Evolutionary conservation across 1,140 invertebrate genomes (phyloP), one percentile per base, ranked within the genome.

Genomic region (Zophobas morio): DNA sequence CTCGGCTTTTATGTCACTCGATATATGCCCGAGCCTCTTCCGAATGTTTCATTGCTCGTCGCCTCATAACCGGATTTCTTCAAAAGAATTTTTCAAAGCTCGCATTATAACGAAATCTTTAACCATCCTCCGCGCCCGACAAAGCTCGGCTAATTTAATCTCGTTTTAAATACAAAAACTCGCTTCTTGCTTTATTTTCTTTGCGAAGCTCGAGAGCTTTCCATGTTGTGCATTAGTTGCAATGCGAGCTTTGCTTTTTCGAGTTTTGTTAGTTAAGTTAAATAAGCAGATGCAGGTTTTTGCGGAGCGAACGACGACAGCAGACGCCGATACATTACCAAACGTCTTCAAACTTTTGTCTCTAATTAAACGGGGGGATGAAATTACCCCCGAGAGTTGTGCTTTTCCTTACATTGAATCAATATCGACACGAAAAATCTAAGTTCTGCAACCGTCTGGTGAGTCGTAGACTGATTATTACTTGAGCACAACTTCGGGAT

Each of bases 41-140:
- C 20, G 20, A 20, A 20, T 20, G 20, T 20, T 20, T 20, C 20
- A 20, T 20, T 20, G 20, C 54, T 39, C 42, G 60, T 66, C 60
- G 42, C 42, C 60, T 66, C 60, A 4, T 60, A 66, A 42, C 60
- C 60, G 39, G 60, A 66, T 66, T 66, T 66, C 54, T 3, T 46
- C 42, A 46, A 46, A 3, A 8, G 42, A 46, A 46, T 4, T 46
- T 46, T 46, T 46, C 42, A 46, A 3, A 46, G 42, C 42, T 4
- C 20, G 20, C 20, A 20, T 20, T 20, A 20, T 20, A 20, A 20
- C 20, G 20, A 20, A 20, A 20, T 20, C 20, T 20, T 20, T 20
- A 20, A 20, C 20, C 20, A 20, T 20, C 20, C 20, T 20, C 20
- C 20, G 20, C 20, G 20, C 20, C 20, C 20, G 20, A 20, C 20